Conservation (phyloP, 2,113 vertebrate species). For the Actinemys pallida region DNA sequence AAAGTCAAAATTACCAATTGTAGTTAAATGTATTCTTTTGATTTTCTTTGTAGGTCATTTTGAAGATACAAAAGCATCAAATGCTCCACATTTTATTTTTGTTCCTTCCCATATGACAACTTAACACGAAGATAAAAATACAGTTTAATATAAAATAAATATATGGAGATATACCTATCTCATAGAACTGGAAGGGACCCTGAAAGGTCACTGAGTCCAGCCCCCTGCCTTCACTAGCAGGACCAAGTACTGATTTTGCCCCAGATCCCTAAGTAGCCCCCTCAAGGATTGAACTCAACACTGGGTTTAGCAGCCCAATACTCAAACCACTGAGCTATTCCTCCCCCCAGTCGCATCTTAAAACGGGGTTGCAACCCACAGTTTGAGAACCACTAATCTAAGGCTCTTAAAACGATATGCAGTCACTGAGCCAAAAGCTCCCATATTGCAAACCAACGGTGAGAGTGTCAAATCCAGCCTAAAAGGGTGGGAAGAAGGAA, state of each 20-base stretch:
- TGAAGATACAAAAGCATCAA: neutral
- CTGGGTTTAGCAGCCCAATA: too few relatives aligned
- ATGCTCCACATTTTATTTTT: neutral
- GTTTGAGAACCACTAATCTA: neutral
- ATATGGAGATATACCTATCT: too few relatives aligned
- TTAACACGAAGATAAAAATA: neutral
- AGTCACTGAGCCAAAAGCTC: slow-evolving; percentile 20
- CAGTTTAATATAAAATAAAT: too few relatives aligned
- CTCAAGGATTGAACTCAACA: too few relatives aligned
- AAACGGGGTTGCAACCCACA: too few relatives aligned
- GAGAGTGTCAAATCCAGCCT: slow-evolving; percentile 23
- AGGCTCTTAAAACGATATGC: slow-evolving; percentile 17
- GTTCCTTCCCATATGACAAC: neutral
- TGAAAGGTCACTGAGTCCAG: too few relatives aligned
- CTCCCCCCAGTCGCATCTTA: too few relatives aligned
- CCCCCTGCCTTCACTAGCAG: too few relatives aligned
- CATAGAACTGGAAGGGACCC: too few relatives aligned
- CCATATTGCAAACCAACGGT: slow-evolving; percentile 11
- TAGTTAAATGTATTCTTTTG: slow-evolving; percentile 27
- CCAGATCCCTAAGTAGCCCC: too few relatives aligned
- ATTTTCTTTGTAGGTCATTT: slow-evolving; percentile 7
- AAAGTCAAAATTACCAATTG: slow-evolving; percentile 35
- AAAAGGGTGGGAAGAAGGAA: neutral
- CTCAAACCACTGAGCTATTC: too few relatives aligned
- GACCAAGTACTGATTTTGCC: too few relatives aligned